These are phyloP conservation scores for Myrmecophaga tridactyla DNA, from an alignment of 2,113 vertebrate genomes.

Conservation along the genomic window DNA sequence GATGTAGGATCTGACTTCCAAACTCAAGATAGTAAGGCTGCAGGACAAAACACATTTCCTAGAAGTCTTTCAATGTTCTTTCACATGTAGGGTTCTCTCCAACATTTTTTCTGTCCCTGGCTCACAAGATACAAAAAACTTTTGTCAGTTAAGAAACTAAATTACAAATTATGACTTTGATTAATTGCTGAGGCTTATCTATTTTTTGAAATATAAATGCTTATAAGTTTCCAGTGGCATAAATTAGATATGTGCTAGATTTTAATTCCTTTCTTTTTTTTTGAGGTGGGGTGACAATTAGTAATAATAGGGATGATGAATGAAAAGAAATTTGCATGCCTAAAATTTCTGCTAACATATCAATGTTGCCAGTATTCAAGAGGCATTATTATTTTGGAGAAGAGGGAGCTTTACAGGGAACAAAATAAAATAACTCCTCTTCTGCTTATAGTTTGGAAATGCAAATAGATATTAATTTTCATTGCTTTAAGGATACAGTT, in stretches of 20 bases:
- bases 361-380: neutral
- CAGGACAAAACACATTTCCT: neutral
- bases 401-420: conserved; percentile 2
- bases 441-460: neutral
- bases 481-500: neutral
- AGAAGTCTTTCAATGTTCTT: neutral
- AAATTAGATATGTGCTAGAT: neutral
- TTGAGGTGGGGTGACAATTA: neutral
- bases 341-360: neutral
- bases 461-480: neutral
- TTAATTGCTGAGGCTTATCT: neutral
- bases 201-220: neutral
- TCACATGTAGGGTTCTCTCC: neutral
- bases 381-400: neutral
- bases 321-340: neutral
- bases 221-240: neutral
- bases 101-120: neutral
- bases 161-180: neutral
- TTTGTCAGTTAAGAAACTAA: neutral
- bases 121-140: neutral
- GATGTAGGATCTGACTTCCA: neutral
- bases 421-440: neutral
- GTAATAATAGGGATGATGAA: neutral
- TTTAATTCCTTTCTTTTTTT: too few species aligned
- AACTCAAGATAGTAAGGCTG: neutral